Evolutionary conservation across 1,140 invertebrate species (phyloP).

Genomic region (Choristoneura fumiferana): DNA sequence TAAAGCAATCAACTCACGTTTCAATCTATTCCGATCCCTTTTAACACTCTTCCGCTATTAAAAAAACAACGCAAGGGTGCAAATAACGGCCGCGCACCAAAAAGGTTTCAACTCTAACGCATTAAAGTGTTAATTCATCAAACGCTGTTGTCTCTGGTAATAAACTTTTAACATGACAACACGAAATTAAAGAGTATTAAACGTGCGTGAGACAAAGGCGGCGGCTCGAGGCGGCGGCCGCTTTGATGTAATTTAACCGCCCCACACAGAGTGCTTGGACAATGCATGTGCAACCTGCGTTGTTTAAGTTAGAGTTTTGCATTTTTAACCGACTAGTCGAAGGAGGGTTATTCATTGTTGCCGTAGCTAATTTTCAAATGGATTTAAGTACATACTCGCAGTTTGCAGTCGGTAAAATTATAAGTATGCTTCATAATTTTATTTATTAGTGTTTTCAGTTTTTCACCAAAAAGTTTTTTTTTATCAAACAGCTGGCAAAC

Average conservation of each 20-base stretch:
- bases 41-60: constrained; percentile 52
- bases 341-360: no score
- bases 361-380: no score
- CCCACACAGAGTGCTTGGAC: constrained; percentile 30
- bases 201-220: constrained; percentile 63
- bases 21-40: constrained; percentile 35
- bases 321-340: no score
- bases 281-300: background rate
- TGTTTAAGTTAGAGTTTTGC: no score
- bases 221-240: constrained; percentile 43
- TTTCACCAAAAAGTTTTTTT: no score
- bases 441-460: no score
- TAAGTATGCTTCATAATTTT: no score
- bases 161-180: constrained; percentile 70
- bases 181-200: constrained; percentile 68
- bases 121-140: constrained; percentile 23
- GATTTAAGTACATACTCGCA: no score
- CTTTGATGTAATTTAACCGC: constrained; percentile 47
- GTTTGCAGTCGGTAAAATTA: no score
- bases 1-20: constrained; percentile 20
- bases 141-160: constrained; percentile 29
- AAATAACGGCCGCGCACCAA: background rate
- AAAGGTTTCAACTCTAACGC: background rate
- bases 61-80: constrained; percentile 17
- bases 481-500: no score